Evolutionary conservation across 2,888 invertebrate genomes (phyloP).

Genomic region (Drosophila demipolita): DNA sequence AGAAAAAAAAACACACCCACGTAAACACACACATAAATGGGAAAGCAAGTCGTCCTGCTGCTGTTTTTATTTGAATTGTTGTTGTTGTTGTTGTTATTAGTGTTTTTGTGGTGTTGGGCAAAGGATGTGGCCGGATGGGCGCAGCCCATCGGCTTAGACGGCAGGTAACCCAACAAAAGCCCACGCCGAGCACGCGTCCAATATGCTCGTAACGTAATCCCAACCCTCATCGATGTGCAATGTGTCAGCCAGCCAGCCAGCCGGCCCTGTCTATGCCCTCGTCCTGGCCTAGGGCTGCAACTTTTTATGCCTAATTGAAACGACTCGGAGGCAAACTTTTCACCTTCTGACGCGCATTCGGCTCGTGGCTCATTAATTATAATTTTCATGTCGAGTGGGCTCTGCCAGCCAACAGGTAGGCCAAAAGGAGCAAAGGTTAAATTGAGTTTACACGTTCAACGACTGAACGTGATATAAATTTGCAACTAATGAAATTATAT

Average conservation of each 20-base stretch:
- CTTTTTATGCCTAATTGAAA: conserved; percentile 77
- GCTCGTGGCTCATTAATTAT: conserved; percentile 78
- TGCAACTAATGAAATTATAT: not conserved
- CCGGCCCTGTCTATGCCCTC: conserved; percentile 1
- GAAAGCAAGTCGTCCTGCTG: conserved; percentile 44
- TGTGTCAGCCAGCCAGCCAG: conserved; percentile 20
- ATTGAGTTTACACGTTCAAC: conserved; percentile 18
- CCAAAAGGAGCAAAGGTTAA: conserved; percentile 1
- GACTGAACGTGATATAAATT: not conserved
- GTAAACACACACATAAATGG: not conserved
- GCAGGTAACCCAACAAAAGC: conserved; percentile 44
- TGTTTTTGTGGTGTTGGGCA: conserved; percentile 47
- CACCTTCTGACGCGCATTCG: conserved; percentile 68
- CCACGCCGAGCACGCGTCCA: conserved; percentile 55
- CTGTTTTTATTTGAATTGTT: too few relatives aligned
- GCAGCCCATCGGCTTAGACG: conserved; percentile 55
- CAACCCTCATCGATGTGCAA: conserved; percentile 61
- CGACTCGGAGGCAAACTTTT: conserved; percentile 62
- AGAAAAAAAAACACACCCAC: conserved; percentile 18
- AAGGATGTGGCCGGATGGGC: conserved; percentile 76
- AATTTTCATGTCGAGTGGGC: conserved; percentile 62
- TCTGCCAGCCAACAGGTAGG: conserved; percentile 70
- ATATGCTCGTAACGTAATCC: conserved; percentile 30
- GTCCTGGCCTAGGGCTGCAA: conserved; percentile 47
- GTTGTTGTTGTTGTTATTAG: not conserved